Evolutionary conservation across 2,888 invertebrate species (phyloP), one percentile per base, ranked within the genome.

Genomic region (Brachyopa scutellaris): DNA sequence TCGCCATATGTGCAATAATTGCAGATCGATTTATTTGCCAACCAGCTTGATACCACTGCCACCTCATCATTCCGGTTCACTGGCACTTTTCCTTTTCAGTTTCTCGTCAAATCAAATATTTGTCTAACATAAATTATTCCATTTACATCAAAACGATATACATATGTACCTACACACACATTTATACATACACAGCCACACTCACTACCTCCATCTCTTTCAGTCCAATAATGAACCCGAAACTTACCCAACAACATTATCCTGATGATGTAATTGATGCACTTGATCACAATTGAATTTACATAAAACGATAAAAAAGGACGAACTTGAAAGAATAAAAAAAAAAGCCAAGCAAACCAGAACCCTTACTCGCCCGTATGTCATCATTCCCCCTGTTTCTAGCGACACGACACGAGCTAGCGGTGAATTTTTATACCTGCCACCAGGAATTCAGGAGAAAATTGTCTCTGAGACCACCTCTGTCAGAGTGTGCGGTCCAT

Each of bases 231-330:
- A 55, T 49, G 55, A 64, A 64, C 55, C 77, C 49, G 21, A 61
- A 73, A 79, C 79, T 66, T 55, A 73, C 73, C 73, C 73, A 79
- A 70, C 80, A 72, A 61, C 82, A 77, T 72, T 66, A 72, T 82
- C 70, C 70, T 76, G 26, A 82, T 82, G 82, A 82, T 82, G 82
- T 82, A 82, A 82, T 82, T 82, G 82, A 82, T 82, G 82, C 82
- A 82, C 82, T 82, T 82, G 82, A 82, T 82, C 82, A 82, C 82
- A 82, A 82, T 82, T 77, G 82, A 82, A 82, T 82, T 82, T 77
- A 72, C 82, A 82, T 82, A 82, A 82, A 82, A 61, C 82, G 70
- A 82, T 72, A 82, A 82, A 72, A 59, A 57, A 57, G 40, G 45
- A 55, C 55, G 55, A 57, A 15, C 55, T 23, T 42, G 40, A 51